Evolutionary conservation across 2,113 vertebrate genomes (phyloP).

Genomic region (Aix galericulata): DNA sequence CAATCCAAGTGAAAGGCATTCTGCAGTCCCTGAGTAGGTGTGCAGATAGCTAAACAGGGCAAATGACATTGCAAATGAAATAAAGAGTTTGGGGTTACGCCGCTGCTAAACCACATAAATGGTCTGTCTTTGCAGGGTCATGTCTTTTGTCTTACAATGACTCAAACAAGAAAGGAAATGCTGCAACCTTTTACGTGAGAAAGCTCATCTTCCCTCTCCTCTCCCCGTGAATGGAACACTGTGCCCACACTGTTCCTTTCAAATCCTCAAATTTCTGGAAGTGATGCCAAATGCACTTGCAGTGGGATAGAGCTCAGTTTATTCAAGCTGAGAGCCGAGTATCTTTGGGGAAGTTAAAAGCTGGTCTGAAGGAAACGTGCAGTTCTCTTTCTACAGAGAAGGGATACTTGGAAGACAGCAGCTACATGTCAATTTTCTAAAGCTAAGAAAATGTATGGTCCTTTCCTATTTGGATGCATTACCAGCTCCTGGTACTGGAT

Average conservation of each 20-base stretch:
- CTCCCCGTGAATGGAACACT: neutral
- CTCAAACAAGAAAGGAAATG: neutral
- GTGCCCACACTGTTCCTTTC: conserved; percentile 43
- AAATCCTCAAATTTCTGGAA: conserved; percentile 17
- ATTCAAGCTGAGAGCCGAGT: neutral
- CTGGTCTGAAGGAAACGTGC: neutral
- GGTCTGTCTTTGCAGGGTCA: neutral
- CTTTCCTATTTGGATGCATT: neutral
- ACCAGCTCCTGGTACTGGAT: neutral
- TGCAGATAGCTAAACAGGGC: conserved; percentile 4
- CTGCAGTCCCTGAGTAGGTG: neutral
- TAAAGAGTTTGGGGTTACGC: neutral
- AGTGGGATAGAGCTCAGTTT: neutral
- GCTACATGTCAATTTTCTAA: neutral
- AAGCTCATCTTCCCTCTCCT: neutral
- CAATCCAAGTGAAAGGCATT: neutral
- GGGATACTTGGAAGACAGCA: neutral
- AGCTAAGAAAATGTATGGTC: neutral
- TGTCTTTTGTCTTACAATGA: neutral
- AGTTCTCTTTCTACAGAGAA: neutral
- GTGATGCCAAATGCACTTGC: neutral
- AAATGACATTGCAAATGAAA: neutral
- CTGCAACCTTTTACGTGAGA: neutral
- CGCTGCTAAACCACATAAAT: neutral
- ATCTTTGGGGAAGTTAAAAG: neutral